Conservation (phyloP, 1,140 invertebrate genomes). For the Telenomus remus region DNA sequence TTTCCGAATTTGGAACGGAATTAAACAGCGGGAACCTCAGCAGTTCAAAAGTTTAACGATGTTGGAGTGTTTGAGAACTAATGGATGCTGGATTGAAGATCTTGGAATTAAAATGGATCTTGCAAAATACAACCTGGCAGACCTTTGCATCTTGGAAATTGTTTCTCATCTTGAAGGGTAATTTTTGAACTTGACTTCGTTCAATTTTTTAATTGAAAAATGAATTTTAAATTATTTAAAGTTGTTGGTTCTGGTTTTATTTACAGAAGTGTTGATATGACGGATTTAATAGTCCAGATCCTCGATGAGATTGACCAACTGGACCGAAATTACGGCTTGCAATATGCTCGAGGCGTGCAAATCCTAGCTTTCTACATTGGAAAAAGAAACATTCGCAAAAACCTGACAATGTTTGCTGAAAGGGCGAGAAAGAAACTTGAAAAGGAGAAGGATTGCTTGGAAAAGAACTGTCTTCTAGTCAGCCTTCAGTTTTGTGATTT, state of each 20-base stretch:
- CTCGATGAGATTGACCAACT: constrained; percentile 58
- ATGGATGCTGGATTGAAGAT: constrained; percentile 50
- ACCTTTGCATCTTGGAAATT: constrained; percentile 63
- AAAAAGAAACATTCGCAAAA: constrained; percentile 24
- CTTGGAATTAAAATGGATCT: constrained; percentile 61
- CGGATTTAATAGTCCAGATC: constrained; percentile 42
- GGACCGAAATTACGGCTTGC: constrained; percentile 34
- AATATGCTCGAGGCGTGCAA: constrained; percentile 60
- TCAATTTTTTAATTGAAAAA: no score
- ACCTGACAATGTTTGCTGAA: constrained; percentile 51
- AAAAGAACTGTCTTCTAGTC: constrained; percentile 49
- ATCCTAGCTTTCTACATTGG: constrained; percentile 62
- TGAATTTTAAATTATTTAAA: no score
- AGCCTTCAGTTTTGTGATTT: constrained; percentile 65
- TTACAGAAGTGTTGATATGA: constrained; percentile 37
- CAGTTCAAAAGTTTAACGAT: constrained; percentile 60
- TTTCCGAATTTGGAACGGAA: no score
- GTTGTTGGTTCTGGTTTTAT: no score
- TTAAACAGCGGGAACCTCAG: constrained; percentile 54
- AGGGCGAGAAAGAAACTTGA: constrained; percentile 46
- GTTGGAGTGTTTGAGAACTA: constrained; percentile 57
- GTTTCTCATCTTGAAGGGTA: constrained; percentile 39
- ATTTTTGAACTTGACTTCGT: no score
- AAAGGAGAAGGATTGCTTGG: constrained; percentile 20
- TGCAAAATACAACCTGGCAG: constrained; percentile 56